phyloP scores from a whole-genome alignment of 2,888 invertebrate species.

The Phlogophora meticulosa region DNA sequence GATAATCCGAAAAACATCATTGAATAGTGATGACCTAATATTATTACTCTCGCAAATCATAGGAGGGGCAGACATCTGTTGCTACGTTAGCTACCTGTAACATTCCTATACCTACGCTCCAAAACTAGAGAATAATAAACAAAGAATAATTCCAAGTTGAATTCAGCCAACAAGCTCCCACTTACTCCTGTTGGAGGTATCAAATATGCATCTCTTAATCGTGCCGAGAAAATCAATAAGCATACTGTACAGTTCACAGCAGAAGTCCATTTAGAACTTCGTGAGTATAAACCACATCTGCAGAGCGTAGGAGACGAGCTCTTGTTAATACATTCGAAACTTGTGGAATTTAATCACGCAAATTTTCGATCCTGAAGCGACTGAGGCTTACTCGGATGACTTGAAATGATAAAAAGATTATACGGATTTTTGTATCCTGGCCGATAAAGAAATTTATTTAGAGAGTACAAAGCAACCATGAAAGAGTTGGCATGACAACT shows the following conservation, averaged over 20 bases:
- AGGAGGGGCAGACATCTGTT: slow-evolving; percentile 31
- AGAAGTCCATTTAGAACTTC: slow-evolving; percentile 51
- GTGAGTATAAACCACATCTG: slow-evolving; percentile 24
- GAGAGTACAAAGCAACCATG: slow-evolving; percentile 28
- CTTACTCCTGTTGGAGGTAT: slow-evolving; percentile 24
- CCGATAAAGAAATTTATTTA: slow-evolving; percentile 44
- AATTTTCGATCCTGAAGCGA: slow-evolving; percentile 3
- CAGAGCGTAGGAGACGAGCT: slow-evolving; percentile 26
- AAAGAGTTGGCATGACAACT: slow-evolving; percentile 8
- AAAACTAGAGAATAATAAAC: slow-evolving; percentile 20
- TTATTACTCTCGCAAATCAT: too few species aligned
- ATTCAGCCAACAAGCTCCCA: slow-evolving; percentile 13
- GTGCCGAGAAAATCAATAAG: slow-evolving; percentile 59
- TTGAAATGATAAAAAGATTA: slow-evolving; percentile 17
- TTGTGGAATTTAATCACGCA: slow-evolving; percentile 41
- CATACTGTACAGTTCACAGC: slow-evolving; percentile 31
- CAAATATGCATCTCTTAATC: slow-evolving; percentile 59
- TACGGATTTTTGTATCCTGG: slow-evolving; percentile 6
- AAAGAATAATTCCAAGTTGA: slow-evolving; percentile 16
- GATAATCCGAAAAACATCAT: too few species aligned
- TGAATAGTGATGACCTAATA: not conserved
- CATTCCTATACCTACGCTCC: slow-evolving; percentile 1
- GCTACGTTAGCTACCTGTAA: not conserved
- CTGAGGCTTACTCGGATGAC: not conserved
- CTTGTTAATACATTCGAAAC: slow-evolving; percentile 34